Conservation (phyloP, 2,113 vertebrate species). For the Atrichornis clamosus region DNA sequence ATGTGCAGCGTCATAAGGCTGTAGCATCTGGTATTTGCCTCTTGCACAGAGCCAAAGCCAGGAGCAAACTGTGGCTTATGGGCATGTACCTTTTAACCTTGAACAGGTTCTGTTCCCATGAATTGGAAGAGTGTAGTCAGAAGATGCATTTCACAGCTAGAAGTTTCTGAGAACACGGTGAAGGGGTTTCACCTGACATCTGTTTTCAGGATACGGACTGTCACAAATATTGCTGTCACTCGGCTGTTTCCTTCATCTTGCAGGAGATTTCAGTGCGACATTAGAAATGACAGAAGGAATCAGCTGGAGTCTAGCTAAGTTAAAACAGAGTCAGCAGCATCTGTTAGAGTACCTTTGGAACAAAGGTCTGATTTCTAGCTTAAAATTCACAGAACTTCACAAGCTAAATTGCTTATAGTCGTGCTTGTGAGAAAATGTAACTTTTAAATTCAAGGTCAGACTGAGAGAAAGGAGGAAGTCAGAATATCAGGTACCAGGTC, state of each 20-base stretch:
- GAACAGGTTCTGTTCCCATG: background rate
- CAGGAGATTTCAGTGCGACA: background rate
- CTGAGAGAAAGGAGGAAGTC: background rate
- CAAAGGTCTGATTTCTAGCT: background rate
- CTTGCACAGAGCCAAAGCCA: background rate
- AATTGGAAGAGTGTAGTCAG: background rate
- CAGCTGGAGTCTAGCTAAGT: slow-evolving; percentile 24
- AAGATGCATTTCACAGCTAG: slow-evolving; percentile 18
- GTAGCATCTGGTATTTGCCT: slow-evolving; percentile 28
- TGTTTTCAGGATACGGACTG: slow-evolving; percentile 34
- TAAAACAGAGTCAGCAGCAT: slow-evolving; percentile 1
- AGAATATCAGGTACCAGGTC: background rate
- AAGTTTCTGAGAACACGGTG: background rate
- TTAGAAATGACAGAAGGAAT: slow-evolving; percentile 45
- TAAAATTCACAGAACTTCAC: background rate
- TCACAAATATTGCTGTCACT: background rate
- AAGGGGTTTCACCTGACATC: slow-evolving; percentile 32
- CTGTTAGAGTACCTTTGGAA: background rate
- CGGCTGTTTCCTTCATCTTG: background rate
- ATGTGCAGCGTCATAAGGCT: background rate
- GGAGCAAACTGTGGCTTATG: background rate
- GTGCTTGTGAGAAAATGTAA: background rate
- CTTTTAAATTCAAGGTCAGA: background rate
- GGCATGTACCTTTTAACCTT: slow-evolving; percentile 48
- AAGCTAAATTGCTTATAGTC: background rate